phyloP scores from a whole-genome alignment of 1,140 invertebrate genomes.

The Dinoponera quadriceps region DNA sequence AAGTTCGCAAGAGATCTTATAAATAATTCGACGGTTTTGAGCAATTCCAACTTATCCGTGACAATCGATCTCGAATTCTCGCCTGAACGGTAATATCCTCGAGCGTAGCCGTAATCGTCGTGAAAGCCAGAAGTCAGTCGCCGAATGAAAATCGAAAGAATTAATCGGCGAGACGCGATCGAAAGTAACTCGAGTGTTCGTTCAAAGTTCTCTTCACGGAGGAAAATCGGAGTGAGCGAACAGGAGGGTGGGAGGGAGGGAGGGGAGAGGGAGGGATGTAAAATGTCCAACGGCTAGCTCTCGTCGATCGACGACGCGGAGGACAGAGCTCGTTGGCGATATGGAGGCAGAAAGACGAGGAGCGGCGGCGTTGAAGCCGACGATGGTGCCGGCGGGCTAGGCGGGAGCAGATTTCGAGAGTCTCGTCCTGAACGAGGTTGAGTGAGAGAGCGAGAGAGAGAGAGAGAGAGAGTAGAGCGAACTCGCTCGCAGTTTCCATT shows the following conservation, averaged over 20 bases:
- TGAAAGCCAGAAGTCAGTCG: slow-evolving; percentile 10
- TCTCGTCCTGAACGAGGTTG: slow-evolving; percentile 45
- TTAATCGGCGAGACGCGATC: slow-evolving; percentile 20
- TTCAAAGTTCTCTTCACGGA: slow-evolving; percentile 12
- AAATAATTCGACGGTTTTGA: background rate
- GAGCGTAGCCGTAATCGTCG: slow-evolving; percentile 19
- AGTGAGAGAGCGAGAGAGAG: slow-evolving; percentile 35
- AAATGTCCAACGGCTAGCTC: slow-evolving; percentile 30
- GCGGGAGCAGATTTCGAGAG: slow-evolving; percentile 61
- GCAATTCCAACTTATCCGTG: background rate
- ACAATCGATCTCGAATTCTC: slow-evolving; percentile 26
- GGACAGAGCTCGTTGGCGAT: slow-evolving; percentile 26
- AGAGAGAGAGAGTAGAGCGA: slow-evolving; percentile 50
- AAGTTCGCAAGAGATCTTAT: background rate
- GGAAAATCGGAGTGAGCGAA: slow-evolving; percentile 25
- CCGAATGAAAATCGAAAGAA: slow-evolving; percentile 26
- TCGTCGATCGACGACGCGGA: slow-evolving; percentile 17
- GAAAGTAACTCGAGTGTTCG: slow-evolving; percentile 11
- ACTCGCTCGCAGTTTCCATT: slow-evolving; percentile 72
- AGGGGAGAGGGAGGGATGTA: slow-evolving; percentile 13
- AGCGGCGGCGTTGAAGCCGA: background rate
- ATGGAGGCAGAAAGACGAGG: slow-evolving; percentile 17
- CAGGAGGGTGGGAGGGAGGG: no score
- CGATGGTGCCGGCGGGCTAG: slow-evolving; percentile 3
- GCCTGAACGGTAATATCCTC: background rate